These are phyloP conservation scores for Chrysina gloriosa DNA, from an alignment of 2,888 invertebrate genomes.

Conservation along the genomic window DNA sequence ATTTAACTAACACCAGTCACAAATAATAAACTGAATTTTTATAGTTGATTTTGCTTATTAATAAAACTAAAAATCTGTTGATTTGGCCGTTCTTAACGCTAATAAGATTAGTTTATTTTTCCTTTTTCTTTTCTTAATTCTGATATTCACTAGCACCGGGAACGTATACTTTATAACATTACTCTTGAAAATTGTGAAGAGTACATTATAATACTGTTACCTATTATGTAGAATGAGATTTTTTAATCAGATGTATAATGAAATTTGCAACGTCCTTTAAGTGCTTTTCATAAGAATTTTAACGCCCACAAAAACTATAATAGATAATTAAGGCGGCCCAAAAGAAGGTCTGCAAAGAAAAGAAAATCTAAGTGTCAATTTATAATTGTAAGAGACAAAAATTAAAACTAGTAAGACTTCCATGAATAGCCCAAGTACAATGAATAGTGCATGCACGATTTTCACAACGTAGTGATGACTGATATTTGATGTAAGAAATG, in stretches of 20 bases:
- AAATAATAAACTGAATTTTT: background rate
- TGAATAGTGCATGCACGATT: background rate
- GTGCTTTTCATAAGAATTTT: background rate
- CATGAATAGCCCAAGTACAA: background rate
- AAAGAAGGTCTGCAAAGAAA: slow-evolving; percentile 27
- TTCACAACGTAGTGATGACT: background rate
- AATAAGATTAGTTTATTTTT: no score
- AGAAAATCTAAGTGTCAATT: slow-evolving; percentile 13
- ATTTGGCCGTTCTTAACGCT: background rate
- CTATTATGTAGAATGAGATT: no score
- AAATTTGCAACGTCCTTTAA: no score
- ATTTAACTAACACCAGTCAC: slow-evolving; percentile 12
- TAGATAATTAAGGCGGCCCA: slow-evolving; percentile 28
- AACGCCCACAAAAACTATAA: slow-evolving; percentile 20
- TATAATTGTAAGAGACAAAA: background rate
- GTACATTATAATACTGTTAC: no score
- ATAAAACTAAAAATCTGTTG: background rate
- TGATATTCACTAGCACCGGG: no score
- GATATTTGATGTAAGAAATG: background rate
- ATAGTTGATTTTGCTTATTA: slow-evolving; percentile 22
- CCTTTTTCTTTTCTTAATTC: no score
- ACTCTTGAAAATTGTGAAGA: no score
- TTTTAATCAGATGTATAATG: no score
- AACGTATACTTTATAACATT: no score
- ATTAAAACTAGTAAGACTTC: background rate